Conservation (phyloP, 2,113 vertebrate species). For the Cyanistes caeruleus region DNA sequence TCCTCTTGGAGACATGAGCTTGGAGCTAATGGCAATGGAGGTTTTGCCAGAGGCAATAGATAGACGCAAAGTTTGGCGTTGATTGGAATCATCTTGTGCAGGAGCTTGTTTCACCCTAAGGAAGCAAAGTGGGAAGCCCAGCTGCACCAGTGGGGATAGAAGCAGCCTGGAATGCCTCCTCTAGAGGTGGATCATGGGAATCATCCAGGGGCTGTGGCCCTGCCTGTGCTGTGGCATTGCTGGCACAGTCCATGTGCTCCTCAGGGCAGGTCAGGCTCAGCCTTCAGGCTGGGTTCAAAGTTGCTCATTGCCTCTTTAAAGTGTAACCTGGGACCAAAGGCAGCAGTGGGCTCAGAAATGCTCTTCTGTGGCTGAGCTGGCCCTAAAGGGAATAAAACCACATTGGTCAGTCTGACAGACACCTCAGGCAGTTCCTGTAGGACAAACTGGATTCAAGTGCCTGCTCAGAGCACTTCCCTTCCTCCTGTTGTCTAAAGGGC, state of each 20-base stretch:
- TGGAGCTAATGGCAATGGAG: background rate
- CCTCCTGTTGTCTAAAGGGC: background rate
- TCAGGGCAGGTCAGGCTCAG: background rate
- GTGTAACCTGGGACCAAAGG: background rate
- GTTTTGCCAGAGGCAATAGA: background rate
- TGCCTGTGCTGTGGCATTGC: background rate
- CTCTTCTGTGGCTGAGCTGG: background rate
- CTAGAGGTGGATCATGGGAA: background rate
- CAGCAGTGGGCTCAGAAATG: background rate
- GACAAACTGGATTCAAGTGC: background rate
- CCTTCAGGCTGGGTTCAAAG: background rate
- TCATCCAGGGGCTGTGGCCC: background rate
- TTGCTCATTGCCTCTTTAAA: background rate
- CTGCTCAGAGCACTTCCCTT: background rate
- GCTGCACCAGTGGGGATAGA: background rate
- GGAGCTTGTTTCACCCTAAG: background rate
- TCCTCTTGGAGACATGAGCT: background rate
- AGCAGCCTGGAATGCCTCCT: background rate
- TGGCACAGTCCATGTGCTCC: background rate
- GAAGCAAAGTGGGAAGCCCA: background rate
- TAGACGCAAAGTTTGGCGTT: background rate
- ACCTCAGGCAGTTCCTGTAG: background rate
- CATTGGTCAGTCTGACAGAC: background rate
- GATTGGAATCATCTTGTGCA: background rate
- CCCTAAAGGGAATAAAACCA: background rate